These are phyloP conservation scores for Dryocosmus kuriphilus DNA, from an alignment of 2,888 invertebrate genomes.

Conservation along the genomic window DNA sequence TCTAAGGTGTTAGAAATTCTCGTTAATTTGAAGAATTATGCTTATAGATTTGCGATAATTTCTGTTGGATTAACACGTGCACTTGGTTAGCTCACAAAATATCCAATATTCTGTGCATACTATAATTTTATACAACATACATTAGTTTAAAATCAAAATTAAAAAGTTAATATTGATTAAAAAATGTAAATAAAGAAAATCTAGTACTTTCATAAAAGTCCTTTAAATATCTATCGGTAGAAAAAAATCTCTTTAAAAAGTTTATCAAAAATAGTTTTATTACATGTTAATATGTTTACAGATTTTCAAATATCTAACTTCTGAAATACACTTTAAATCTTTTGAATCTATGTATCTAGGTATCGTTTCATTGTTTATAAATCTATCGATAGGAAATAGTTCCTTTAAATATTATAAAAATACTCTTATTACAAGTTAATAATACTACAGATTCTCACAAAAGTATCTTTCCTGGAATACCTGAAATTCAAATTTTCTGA, in stretches of 20 bases:
- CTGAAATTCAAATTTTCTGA: neutral
- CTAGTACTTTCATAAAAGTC: too few relatives aligned
- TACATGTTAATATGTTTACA: conserved; percentile 22
- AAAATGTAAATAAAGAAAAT: too few relatives aligned
- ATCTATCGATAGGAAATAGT: neutral
- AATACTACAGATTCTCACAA: conserved; percentile 16
- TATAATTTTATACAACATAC: neutral
- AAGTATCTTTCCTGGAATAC: neutral
- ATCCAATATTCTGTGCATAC: neutral
- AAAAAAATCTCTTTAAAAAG: conserved; percentile 14
- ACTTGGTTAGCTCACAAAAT: neutral
- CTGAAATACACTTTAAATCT: neutral
- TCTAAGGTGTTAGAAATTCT: neutral
- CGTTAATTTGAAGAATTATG: neutral
- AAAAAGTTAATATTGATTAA: neutral
- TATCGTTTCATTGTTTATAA: too few relatives aligned
- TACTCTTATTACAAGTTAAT: conserved; percentile 10
- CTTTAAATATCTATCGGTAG: neutral
- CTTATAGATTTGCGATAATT: neutral
- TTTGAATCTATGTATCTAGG: neutral
- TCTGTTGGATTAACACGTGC: neutral
- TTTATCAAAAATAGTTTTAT: conserved; percentile 19
- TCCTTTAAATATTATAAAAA: neutral
- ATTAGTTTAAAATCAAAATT: neutral
- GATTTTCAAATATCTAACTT: neutral